Percentiles rank a stretch among this genome's conserved stretches.
These are phyloP conservation scores for Ditula angustiorana DNA, from an alignment of 2,888 invertebrate species.

Conservation along the genomic window DNA sequence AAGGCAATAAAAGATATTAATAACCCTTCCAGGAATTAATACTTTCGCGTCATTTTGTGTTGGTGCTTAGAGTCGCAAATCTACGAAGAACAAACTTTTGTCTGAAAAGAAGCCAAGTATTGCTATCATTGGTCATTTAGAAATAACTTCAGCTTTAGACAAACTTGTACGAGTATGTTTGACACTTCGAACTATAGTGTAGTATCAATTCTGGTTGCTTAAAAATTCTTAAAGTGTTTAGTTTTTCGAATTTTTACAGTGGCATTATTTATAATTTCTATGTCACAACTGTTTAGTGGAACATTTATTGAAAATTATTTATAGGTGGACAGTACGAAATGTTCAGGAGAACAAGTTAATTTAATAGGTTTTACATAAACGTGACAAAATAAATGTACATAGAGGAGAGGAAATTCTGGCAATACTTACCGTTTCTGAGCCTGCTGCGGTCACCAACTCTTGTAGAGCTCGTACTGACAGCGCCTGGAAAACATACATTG, in stretches of 20 bases:
- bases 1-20: no score
- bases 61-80: no score
- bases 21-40: no score
- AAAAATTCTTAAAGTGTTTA: no score
- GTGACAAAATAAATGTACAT: conserved; percentile 38
- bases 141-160: no score
- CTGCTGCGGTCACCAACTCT: conserved; percentile 98
- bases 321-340: conserved; percentile 48
- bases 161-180: no score
- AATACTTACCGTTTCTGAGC: conserved; percentile 94
- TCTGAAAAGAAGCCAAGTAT: no score
- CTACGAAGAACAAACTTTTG: no score
- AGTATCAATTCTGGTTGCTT: no score
- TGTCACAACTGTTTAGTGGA: conserved; percentile 44
- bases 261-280: background rate
- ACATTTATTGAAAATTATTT: conserved; percentile 59
- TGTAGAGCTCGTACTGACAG: conserved; percentile 99
- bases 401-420: conserved; percentile 40
- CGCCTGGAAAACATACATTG: conserved; percentile 83
- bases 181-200: no score
- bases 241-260: conserved; percentile 60
- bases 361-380: conserved; percentile 55
- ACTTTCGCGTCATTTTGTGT: no score
- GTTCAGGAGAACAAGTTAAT: conserved; percentile 69
- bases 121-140: no score